Conservation (phyloP, 2,113 vertebrate genomes). For the Stegostoma tigrinum region DNA sequence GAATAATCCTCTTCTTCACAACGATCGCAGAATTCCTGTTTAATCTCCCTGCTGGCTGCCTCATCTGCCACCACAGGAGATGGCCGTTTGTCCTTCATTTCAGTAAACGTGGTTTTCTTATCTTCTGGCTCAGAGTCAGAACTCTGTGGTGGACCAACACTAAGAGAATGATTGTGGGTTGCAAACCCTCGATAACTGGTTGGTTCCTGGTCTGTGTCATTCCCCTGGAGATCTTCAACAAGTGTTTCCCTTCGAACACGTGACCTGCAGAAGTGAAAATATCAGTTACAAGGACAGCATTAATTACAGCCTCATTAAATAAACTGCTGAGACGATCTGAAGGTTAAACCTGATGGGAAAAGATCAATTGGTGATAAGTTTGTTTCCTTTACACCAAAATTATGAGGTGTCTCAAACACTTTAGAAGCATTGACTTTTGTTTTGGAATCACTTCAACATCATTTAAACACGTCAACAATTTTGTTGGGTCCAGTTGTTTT, state of each 20-base stretch:
- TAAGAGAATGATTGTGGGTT: slow-evolving; percentile 40
- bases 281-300: not conserved
- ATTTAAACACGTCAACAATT: not conserved
- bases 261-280: slow-evolving; percentile 63
- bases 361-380: not conserved
- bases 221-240: slow-evolving; percentile 82
- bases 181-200: slow-evolving; percentile 47
- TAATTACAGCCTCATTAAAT: not conserved
- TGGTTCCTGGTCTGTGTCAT: slow-evolving; percentile 75
- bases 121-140: slow-evolving; percentile 74
- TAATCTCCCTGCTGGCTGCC: slow-evolving; percentile 57
- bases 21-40: slow-evolving; percentile 60
- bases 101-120: slow-evolving; percentile 54
- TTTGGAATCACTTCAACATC: not conserved
- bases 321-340: not conserved
- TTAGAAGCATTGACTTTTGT: not conserved
- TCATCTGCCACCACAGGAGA: slow-evolving; percentile 42
- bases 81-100: slow-evolving; percentile 30
- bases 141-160: slow-evolving; percentile 57
- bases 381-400: not conserved
- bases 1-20: slow-evolving; percentile 45
- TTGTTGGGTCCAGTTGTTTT: not conserved
- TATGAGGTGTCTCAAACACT: not conserved
- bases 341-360: not conserved
- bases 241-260: slow-evolving; percentile 93